Conservation (phyloP, 1,140 invertebrate genomes). For the Penaeus chinensis region DNA sequence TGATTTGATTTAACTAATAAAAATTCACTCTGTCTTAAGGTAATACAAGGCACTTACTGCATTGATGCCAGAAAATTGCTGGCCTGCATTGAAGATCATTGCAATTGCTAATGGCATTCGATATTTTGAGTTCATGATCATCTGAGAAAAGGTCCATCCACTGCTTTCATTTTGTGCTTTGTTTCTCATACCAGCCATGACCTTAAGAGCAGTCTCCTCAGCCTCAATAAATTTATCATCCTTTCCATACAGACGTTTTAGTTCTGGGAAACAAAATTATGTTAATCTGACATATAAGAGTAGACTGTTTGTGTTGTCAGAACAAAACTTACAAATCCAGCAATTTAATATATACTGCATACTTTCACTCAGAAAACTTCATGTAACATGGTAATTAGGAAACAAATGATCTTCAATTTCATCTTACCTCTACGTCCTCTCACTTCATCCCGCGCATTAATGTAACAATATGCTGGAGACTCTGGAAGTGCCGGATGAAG, state of each 20-base stretch:
- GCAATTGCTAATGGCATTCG: neutral
- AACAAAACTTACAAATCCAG: neutral
- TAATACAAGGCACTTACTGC: conserved; percentile 33
- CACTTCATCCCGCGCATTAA: conserved; percentile 14
- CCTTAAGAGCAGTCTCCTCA: conserved; percentile 12
- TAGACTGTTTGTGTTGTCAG: neutral
- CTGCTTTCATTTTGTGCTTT: neutral
- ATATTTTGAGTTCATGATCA: neutral
- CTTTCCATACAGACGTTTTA: conserved; percentile 10
- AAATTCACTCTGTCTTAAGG: neutral
- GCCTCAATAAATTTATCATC: conserved; percentile 25
- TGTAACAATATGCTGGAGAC: conserved; percentile 41
- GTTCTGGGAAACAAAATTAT: conserved; percentile 17
- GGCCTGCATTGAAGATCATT: conserved; percentile 30
- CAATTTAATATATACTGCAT: neutral
- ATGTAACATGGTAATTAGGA: too few relatives aligned
- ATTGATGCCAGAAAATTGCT: conserved; percentile 52
- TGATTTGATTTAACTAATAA: too few relatives aligned
- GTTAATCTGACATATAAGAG: neutral
- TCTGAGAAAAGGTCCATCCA: neutral
- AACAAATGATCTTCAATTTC: neutral
- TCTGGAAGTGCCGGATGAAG: conserved; percentile 41
- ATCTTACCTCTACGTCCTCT: conserved; percentile 28
- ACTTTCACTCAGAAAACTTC: too few relatives aligned
- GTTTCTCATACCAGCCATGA: neutral